A percentile compares a stretch with the other conserved stretches of the same genome.
phyloP scores from a whole-genome alignment of 2,888 invertebrate genomes.

The Aporophyla nigra region DNA sequence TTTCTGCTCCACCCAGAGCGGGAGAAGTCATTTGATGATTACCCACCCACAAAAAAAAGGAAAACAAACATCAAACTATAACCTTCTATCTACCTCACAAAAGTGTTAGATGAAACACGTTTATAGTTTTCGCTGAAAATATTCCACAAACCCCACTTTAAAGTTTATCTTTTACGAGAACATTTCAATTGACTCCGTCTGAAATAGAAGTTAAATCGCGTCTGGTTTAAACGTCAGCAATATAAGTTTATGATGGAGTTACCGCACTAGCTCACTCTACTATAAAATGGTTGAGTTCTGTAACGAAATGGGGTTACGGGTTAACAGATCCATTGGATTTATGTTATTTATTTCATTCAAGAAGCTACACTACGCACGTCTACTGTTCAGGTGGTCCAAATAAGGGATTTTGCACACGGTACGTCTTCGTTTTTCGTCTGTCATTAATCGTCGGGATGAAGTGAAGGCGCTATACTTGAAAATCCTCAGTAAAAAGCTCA shows the following conservation, averaged over 20 bases:
- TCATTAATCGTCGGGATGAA: background rate
- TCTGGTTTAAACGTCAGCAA: conserved; percentile 48
- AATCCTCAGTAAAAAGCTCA: background rate
- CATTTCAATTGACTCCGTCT: conserved; percentile 46
- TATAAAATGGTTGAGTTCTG: conserved; percentile 45
- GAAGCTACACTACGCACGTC: background rate
- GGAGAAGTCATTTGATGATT: too few species aligned
- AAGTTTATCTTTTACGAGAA: conserved; percentile 48
- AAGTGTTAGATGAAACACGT: background rate
- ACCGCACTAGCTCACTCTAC: conserved; percentile 19
- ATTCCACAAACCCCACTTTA: conserved; percentile 31
- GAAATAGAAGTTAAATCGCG: conserved; percentile 49
- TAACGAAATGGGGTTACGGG: conserved; percentile 51
- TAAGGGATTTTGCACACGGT: background rate
- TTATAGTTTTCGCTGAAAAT: conserved; percentile 25
- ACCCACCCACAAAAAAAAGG: too few species aligned
- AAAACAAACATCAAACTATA: background rate
- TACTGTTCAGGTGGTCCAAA: background rate
- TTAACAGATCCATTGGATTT: conserved; percentile 46
- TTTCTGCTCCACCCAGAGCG: too few species aligned
- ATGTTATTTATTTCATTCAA: conserved; percentile 34
- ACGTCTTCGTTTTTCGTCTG: background rate
- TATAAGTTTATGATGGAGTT: conserved; percentile 59
- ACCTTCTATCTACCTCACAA: background rate
- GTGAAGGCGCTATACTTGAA: too few species aligned